phyloP scores from a whole-genome alignment of 1,140 invertebrate genomes.

The Ectropis grisescens region DNA sequence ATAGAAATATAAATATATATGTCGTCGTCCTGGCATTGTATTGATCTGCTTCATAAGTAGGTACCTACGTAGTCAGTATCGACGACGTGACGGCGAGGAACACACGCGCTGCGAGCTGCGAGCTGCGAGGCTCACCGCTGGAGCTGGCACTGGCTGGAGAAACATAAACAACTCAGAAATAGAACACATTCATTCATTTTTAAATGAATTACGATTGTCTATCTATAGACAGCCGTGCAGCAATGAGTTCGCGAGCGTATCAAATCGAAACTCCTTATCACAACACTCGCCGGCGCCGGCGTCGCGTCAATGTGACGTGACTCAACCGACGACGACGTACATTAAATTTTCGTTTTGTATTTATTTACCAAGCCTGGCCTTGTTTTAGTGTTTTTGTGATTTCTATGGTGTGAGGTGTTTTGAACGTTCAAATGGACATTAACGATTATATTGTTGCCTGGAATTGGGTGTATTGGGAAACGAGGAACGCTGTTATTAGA shows the following conservation, averaged over 20 bases:
- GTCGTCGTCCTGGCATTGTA: too few relatives aligned
- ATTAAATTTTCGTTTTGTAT: too few relatives aligned
- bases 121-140: too few relatives aligned
- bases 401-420: background rate
- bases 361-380: too few relatives aligned
- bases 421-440: constrained; percentile 27
- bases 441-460: constrained; percentile 22
- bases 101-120: too few relatives aligned
- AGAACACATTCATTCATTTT: background rate
- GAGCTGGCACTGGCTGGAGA: background rate
- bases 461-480: constrained; percentile 32
- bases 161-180: background rate
- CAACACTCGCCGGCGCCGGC: background rate
- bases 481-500: constrained; percentile 37
- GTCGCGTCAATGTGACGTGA: too few relatives aligned
- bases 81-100: too few relatives aligned
- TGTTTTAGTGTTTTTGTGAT: background rate
- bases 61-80: too few relatives aligned
- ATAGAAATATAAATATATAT: too few relatives aligned
- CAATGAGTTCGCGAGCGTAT: background rate
- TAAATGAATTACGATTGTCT: background rate
- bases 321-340: too few relatives aligned
- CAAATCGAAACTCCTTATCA: background rate
- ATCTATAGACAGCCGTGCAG: constrained; percentile 1
- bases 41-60: too few relatives aligned